A percentile compares a stretch with the other conserved stretches of the same genome.
Evolutionary conservation across 2,113 vertebrate species (phyloP).

Genomic region (Corvus cornix): DNA sequence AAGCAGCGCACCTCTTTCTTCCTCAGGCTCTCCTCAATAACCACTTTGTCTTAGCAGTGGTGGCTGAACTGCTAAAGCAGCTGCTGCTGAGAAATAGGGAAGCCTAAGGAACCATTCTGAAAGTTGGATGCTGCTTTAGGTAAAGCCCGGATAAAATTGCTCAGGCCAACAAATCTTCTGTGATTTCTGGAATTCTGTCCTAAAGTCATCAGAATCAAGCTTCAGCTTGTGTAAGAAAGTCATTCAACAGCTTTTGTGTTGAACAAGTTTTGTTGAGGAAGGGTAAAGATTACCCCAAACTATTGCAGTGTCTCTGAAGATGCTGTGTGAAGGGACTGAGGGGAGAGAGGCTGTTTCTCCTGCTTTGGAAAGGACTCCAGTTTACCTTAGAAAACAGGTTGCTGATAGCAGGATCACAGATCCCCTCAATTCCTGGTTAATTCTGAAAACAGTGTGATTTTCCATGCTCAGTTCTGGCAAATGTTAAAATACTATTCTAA

Average conservation of each 20-base stretch:
- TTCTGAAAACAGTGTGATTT: background rate
- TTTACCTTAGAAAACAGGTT: background rate
- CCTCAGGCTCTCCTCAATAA: background rate
- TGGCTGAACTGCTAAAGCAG: background rate
- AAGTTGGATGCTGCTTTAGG: background rate
- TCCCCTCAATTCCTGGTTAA: background rate
- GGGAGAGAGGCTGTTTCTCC: background rate
- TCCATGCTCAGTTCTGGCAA: background rate
- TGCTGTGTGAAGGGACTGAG: rapidly evolving
- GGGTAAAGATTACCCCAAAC: background rate
- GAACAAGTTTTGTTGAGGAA: background rate
- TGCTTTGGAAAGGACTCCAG: background rate
- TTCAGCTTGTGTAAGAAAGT: background rate
- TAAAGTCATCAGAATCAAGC: background rate
- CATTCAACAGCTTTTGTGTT: background rate
- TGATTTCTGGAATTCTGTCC: background rate
- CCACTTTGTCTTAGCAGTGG: background rate
- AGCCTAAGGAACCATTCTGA: background rate
- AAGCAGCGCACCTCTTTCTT: background rate
- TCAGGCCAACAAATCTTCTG: background rate
- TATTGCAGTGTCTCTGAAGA: background rate
- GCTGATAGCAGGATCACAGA: background rate
- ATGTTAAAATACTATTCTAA: background rate
- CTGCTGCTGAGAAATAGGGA: background rate
- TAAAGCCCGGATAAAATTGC: background rate